Base-by-base conservation (phyloP, 2,113 vertebrate species). In the Craseonycteris thonglongyai region DNA sequence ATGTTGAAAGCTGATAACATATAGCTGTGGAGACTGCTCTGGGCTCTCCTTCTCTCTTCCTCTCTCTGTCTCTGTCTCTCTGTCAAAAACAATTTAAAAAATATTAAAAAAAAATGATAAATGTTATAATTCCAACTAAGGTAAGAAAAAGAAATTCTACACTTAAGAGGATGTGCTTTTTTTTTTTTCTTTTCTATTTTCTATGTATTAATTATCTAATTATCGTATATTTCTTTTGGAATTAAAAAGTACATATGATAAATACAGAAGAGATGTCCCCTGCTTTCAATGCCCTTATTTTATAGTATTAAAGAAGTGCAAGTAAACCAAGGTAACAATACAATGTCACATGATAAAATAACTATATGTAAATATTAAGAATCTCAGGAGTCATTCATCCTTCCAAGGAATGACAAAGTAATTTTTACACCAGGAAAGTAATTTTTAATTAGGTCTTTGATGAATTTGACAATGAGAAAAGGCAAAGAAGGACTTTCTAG, bases 181-280 rank as follows among this genome's bases (percentile, higher is more conserved):
- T 2, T 30, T 61, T 30, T 13, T 69, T 76, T 68, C 28, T 2
- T 30, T 61, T 30, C 33, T 83, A 59, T 58, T 92, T 80, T 68
- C 30, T 51, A 2, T 80, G 26, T 68, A 35, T 56, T 86, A 19
- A 38, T 40, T 49, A 51, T 0, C 11, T 74, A 81, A 49, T 81
- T 90, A 49, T 56, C 84, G 93, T 42, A 0, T 93, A 82, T 85
- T 97, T 97, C 58, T 66, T 92, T 0, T 95, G 92, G 35, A 72
- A 69, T 65, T 82, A 26, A 49, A 88, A 63, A 75, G 4, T 51
- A 61, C 22, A 69, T 30, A 24, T 22, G 22, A 58, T 30, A 59
- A 59, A 26, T 5, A 59, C 28, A 30, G 11, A 80, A 79, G 7
- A 90, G 5, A 61, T 51, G 15, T 6, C 5, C 15, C 54, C 79